Conservation (phyloP, 2,888 invertebrate species). For the Periphyllus acericola region DNA sequence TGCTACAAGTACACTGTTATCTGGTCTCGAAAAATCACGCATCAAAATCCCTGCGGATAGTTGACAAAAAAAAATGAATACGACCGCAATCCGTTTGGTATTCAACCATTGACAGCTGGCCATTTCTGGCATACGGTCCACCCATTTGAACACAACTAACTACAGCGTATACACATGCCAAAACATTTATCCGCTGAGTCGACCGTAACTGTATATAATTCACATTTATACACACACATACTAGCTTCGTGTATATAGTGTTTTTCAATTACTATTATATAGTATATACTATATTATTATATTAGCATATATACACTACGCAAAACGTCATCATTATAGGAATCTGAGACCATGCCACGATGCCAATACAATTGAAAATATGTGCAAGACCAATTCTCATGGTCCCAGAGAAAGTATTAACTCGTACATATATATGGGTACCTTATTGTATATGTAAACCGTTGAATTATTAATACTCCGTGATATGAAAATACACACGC, state of each 20-base stretch:
- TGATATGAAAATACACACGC: slow-evolving; percentile 38
- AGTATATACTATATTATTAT: slow-evolving; percentile 4
- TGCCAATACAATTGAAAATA: slow-evolving; percentile 32
- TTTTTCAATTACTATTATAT: slow-evolving; percentile 33
- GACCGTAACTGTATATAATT: no score
- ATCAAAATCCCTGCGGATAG: no score
- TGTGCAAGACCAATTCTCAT: slow-evolving; percentile 40
- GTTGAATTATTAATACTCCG: slow-evolving; percentile 60
- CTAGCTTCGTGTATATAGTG: neutral
- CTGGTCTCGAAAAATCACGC: no score
- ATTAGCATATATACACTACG: neutral
- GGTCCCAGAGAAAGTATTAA: slow-evolving; percentile 32
- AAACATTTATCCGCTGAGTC: no score
- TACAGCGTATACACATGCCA: no score
- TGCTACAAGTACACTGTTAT: no score
- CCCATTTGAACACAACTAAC: no score
- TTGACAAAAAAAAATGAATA: no score
- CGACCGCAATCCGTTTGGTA: no score
- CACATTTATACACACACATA: neutral
- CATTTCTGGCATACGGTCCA: no score
- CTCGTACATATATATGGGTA: neutral
- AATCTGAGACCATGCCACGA: slow-evolving; percentile 5
- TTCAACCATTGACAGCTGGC: no score
- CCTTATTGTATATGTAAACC: slow-evolving; percentile 12
- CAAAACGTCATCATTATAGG: slow-evolving; percentile 26